phyloP scores from a whole-genome alignment of 2,797 vertebrate genomes.

The Pangasius sanitwongsei region DNA sequence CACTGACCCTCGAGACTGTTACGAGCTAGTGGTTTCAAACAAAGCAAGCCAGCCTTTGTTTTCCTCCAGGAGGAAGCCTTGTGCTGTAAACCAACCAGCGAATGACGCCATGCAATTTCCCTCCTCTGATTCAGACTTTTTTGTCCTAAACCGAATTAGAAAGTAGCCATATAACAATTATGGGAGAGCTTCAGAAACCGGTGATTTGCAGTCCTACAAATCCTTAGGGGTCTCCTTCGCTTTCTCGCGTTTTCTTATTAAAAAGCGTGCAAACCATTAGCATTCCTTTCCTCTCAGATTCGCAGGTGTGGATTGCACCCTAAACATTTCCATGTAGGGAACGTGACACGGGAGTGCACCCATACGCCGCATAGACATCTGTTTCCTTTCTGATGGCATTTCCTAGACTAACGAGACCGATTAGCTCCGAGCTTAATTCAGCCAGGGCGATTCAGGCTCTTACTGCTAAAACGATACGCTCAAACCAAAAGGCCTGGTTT shows the following conservation, averaged over 20 bases:
- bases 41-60: constrained; percentile 49
- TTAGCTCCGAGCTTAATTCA: constrained; percentile 26
- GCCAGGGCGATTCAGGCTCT: neutral
- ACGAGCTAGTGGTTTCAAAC: constrained; percentile 38
- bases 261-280: constrained; percentile 35
- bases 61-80: constrained; percentile 41
- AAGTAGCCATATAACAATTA: constrained; percentile 40
- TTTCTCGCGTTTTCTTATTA: neutral
- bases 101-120: constrained; percentile 48
- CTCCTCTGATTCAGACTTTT: constrained; percentile 38
- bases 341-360: constrained; percentile 14
- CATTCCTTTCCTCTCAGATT: constrained; percentile 33
- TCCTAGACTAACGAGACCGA: constrained; percentile 39
- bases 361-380: constrained; percentile 21
- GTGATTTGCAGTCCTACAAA: constrained; percentile 22
- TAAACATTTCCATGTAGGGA: constrained; percentile 28
- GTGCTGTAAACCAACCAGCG: constrained; percentile 34
- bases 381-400: constrained; percentile 38
- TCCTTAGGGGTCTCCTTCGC: neutral
- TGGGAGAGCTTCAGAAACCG: constrained; percentile 3
- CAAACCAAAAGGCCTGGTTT: constrained; percentile 20
- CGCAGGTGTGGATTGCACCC: constrained; percentile 32
- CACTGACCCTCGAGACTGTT: constrained; percentile 40
- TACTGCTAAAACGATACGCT: neutral
- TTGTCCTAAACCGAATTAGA: constrained; percentile 32